Base-by-base conservation (phyloP, 2,113 vertebrate genomes). In the Macaca mulatta region DNA sequence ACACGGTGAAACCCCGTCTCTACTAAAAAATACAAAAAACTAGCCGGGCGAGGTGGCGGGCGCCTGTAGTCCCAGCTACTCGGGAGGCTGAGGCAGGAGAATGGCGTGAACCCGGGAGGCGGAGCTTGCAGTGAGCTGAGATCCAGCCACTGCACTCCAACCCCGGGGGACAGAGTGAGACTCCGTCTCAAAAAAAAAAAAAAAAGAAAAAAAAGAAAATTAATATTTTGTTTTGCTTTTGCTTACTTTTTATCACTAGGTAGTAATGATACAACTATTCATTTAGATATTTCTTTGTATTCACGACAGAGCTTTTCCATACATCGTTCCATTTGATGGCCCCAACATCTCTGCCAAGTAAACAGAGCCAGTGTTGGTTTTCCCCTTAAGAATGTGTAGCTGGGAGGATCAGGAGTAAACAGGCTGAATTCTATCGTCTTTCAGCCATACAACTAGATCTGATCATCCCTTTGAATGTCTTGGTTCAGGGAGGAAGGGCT, bases 401-500 rank as follows among this genome's bases (percentile, higher is more conserved):
- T 61, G n/a, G 27, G 5, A 4, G 10, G 18, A 32, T 43, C 20
- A 72, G 67, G 14, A 22, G 10, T 20, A 1, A 67, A 20, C 38
- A 48, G 38, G 75, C 30, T 57, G 30, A n/a, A 25, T 59, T 79
- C 40, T 67, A 8, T 2, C 0, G 23, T 5, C 55, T 64, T 67
- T 55, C 23, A 18, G 59, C 30, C 14, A 0, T 0, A 25, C 11
- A 32, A 30, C 11, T 10, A 48, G 25, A 77, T 32, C 16, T 13
- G 50, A 38, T 32, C 3, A 3, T 67, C 35, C 7, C 30, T 81
- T n/a, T 9, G 23, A 13, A 16, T 27, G 3, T n/a, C 80, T 67
- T 13, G 3, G 22, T 35, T 35, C 18, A 9, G 14, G 48, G 17
- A 9, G 0, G 18, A 18, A 12, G 25, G 25, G 11, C 2, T 16